A percentile compares a stretch with the other conserved stretches of the same genome.
phyloP scores from a whole-genome alignment of 2,888 invertebrate genomes.

The Odontomyia ornata region DNA sequence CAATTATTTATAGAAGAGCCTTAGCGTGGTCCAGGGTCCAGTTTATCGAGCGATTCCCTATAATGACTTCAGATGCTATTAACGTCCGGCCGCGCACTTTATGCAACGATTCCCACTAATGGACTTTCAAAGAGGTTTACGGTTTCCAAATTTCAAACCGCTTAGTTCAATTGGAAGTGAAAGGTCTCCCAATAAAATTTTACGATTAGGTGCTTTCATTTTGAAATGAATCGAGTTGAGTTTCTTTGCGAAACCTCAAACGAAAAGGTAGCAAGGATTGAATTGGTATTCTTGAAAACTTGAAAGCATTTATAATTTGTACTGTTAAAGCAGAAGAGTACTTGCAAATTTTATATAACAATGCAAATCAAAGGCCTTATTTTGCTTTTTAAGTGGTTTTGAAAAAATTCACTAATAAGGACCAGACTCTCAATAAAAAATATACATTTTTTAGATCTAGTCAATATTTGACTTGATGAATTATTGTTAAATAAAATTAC shows the following conservation, averaged over 20 bases:
- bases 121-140: slow-evolving; percentile 19
- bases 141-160: slow-evolving; percentile 18
- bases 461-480: too few species aligned
- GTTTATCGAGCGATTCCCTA: slow-evolving; percentile 10
- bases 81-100: slow-evolving; percentile 24
- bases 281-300: too few species aligned
- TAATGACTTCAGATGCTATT: slow-evolving; percentile 33
- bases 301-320: too few species aligned
- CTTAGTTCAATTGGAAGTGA: background rate
- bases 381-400: too few species aligned
- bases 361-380: too few species aligned
- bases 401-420: too few species aligned
- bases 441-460: too few species aligned
- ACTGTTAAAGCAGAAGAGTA: too few species aligned
- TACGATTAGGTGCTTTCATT: slow-evolving; percentile 20
- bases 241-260: background rate
- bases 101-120: slow-evolving; percentile 24
- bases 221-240: slow-evolving; percentile 4
- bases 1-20: slow-evolving; percentile 38
- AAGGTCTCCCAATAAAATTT: slow-evolving; percentile 16
- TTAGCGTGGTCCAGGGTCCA: slow-evolving; percentile 1
- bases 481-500: too few species aligned
- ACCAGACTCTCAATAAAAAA: too few species aligned
- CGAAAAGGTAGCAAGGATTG: too few species aligned
- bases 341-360: too few species aligned